Base-by-base conservation (phyloP, 2,888 invertebrate species). In the Lordiphosa andalusiaca region DNA sequence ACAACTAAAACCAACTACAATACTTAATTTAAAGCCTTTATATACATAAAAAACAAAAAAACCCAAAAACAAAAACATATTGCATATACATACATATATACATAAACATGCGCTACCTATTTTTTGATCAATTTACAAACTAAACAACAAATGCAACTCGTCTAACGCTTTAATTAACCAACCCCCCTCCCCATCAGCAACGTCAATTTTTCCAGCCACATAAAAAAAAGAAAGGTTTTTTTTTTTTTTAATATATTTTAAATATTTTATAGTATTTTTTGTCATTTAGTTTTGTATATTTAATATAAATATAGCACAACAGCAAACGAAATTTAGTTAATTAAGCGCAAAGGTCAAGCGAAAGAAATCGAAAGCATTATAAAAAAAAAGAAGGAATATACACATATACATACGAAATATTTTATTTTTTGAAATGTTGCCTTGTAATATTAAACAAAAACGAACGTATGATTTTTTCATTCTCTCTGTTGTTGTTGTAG, bases 41-140 rank as follows among this genome's bases (percentile, higher is more conserved):
- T 49, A 49, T 40, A 57, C 46, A 47, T 50, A 48, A 23, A 50
- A 16, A 16, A 1, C 16, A 16, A 16, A 16, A 1, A 16, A 16
- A n/a, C n/a, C n/a, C n/a, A n/a, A 16, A 16, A 16, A 16, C 16
- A 2, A 16, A 16, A 51, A 42, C 37, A 4, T 41, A 49, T 25
- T 25, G 25, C 19, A 49, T 16, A 23, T 30, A 44, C 42, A 46
- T 49, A 54, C 19, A 60, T 55, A 56, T 46, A 53, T 16, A 62
- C 30, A 61, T 55, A 66, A 47, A 53, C 38, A 51, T 41, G 60
- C 57, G 46, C 40, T 25, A 62, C 52, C 59, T 53, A 53, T 74
- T 74, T 77, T 77, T 77, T 67, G 62, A 74, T 64, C 65, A 46
- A 74, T 77, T 73, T 77, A 74, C 74, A 39, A 49, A 54, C 49